These are phyloP conservation scores for Aphrocallistes beatrix DNA, from an alignment of 37 sponge, comb jelly and placozoan species.

Conservation along the genomic window DNA sequence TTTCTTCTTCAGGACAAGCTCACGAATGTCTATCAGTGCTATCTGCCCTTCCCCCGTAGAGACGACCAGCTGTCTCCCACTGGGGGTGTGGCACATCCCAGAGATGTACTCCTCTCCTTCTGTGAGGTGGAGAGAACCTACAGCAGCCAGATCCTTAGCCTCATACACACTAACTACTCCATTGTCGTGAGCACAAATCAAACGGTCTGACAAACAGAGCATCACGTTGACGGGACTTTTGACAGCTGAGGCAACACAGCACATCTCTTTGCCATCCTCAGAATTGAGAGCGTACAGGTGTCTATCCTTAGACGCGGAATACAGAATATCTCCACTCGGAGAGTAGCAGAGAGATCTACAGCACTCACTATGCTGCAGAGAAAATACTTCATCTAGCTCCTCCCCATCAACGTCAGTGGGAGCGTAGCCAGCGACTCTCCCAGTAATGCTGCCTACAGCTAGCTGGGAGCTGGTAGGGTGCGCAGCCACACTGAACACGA, in stretches of 20 bases:
- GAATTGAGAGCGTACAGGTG: neutral
- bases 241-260: neutral
- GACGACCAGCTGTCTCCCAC: neutral
- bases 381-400: neutral
- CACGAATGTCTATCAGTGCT: neutral
- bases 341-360: slow-evolving; percentile 2
- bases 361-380: neutral
- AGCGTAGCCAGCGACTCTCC: neutral
- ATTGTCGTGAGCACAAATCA: neutral
- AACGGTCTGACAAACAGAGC: neutral
- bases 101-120: neutral
- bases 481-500: neutral
- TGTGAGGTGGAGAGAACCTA: neutral
- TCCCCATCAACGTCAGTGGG: neutral
- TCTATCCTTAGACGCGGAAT: neutral
- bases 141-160: neutral
- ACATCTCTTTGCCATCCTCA: neutral
- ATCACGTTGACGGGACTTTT: neutral
- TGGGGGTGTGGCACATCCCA: neutral
- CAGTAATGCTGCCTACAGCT: neutral
- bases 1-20: neutral
- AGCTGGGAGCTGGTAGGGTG: neutral
- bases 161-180: neutral
- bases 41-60: neutral
- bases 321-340: neutral